phyloP scores from a whole-genome alignment of 2,797 vertebrate genomes.

The Cynopterus sphinx region DNA sequence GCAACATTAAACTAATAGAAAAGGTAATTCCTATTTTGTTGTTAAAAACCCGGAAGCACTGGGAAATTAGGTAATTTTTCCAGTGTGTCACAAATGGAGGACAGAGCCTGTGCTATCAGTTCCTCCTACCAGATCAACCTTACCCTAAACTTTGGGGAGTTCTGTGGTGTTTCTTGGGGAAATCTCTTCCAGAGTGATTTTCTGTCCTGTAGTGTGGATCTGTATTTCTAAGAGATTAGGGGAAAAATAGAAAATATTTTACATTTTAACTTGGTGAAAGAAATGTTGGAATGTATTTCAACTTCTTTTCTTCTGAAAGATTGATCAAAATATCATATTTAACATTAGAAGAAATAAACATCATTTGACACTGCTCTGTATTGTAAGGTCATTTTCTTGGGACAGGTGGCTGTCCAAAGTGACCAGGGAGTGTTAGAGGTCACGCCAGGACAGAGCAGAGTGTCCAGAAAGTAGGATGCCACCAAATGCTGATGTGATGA shows the following conservation, averaged over 20 bases:
- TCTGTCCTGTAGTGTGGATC: background rate
- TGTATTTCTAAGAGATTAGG: background rate
- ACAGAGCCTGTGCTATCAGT: background rate
- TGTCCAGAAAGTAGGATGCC: fast-evolving
- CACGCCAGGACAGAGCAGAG: background rate
- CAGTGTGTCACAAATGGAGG: background rate
- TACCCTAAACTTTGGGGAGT: background rate
- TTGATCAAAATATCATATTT: background rate
- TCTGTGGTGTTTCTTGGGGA: background rate
- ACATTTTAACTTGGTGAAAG: background rate
- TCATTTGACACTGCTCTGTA: background rate
- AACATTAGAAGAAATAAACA: background rate
- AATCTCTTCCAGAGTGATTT: background rate
- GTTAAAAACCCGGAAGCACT: background rate
- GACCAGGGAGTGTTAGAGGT: too few species aligned
- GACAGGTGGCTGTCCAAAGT: background rate
- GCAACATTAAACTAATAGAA: background rate
- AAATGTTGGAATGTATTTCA: background rate
- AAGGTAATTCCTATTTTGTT: background rate
- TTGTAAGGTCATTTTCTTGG: background rate
- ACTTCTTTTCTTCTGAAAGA: background rate
- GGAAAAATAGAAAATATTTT: background rate
- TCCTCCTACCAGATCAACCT: background rate
- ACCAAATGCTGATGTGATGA: fast-evolving
- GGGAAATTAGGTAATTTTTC: background rate